phyloP scores from a whole-genome alignment of 92 coral and sea anemone species.

The Parazoanthus darwini region DNA sequence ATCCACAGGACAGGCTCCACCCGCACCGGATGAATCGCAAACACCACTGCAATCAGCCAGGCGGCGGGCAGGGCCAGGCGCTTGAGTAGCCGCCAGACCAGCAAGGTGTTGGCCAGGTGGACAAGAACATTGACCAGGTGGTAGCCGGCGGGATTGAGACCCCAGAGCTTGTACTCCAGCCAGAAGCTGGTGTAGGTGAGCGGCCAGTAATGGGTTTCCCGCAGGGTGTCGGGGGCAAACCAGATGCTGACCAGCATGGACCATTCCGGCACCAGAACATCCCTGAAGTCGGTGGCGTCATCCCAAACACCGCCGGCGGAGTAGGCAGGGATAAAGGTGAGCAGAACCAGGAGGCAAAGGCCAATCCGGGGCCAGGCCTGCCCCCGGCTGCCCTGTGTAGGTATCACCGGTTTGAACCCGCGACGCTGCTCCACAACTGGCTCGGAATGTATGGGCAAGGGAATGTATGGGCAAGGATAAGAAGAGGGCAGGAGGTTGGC shows the following conservation, averaged over 20 bases:
- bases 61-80: neutral
- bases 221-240: neutral
- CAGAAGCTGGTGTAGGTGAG: slow-evolving; percentile 6
- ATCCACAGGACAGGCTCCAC: too few relatives aligned
- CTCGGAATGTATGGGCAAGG: too few relatives aligned
- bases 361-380: too few relatives aligned
- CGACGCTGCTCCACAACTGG: too few relatives aligned
- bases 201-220: neutral
- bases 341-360: too few relatives aligned
- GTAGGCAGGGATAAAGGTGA: too few relatives aligned
- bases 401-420: too few relatives aligned
- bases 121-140: neutral
- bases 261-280: too few relatives aligned
- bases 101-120: neutral
- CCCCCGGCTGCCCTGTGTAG: too few relatives aligned
- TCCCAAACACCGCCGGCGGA: too few relatives aligned
- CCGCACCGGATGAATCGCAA: slow-evolving; percentile 5
- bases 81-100: neutral
- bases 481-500: neutral
- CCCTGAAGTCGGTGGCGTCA: too few relatives aligned
- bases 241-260: neutral
- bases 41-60: neutral
- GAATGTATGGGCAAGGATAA: too few relatives aligned
- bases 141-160: neutral
- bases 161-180: slow-evolving; percentile 1